These are phyloP conservation scores for Spea bombifrons DNA, from an alignment of 2,113 vertebrate species.

Conservation along the genomic window DNA sequence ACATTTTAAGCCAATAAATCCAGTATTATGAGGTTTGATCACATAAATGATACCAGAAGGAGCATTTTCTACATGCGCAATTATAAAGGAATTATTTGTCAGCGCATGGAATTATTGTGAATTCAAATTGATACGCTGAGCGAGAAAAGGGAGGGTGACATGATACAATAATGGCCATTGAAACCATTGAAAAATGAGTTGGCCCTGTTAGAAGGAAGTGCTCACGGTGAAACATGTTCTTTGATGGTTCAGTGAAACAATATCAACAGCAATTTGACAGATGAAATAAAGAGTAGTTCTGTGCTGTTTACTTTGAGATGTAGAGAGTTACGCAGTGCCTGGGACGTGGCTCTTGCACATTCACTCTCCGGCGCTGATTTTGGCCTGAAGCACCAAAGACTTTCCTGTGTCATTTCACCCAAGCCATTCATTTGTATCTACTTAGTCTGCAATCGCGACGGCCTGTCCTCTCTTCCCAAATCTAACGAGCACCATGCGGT, in stretches of 20 bases:
- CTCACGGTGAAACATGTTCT: slow-evolving; percentile 31
- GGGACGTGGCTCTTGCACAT: not conserved
- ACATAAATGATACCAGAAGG: no score
- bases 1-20: no score
- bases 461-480: not conserved
- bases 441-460: not conserved
- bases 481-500: not conserved
- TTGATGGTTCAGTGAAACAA: slow-evolving; percentile 44
- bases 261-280: slow-evolving; percentile 28
- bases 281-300: slow-evolving; percentile 19
- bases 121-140: no score
- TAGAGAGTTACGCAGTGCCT: not conserved
- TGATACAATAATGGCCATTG: slow-evolving; percentile 11
- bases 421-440: slow-evolving; percentile 21
- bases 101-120: no score
- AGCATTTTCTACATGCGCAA: no score
- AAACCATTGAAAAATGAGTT: slow-evolving; percentile 23
- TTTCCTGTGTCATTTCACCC: slow-evolving; percentile 36
- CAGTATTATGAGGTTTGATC: no score
- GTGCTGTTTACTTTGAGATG: slow-evolving; percentile 9
- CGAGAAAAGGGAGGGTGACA: not conserved
- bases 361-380: slow-evolving; percentile 23
- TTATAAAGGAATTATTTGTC: no score
- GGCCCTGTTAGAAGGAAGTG: slow-evolving; percentile 23
- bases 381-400: slow-evolving; percentile 13